phyloP scores from a whole-genome alignment of 2,797 vertebrate genomes.

The Ctenochaetus hawaiiensis region DNA sequence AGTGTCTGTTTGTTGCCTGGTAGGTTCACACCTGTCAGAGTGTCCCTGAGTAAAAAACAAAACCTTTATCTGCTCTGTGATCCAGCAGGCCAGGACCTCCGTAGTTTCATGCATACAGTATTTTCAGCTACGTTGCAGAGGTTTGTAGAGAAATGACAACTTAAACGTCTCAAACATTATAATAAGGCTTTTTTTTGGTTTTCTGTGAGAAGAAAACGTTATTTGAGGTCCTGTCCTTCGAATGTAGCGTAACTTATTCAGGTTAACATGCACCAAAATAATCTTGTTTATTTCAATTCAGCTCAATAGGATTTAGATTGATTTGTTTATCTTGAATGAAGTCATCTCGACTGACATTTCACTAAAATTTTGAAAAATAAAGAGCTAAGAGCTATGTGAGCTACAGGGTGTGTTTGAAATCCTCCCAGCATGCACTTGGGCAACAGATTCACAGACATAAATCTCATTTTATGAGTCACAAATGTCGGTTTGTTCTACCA shows the following conservation, averaged over 20 bases:
- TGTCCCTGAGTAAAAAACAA: slow-evolving; percentile 26
- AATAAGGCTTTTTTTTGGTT: neutral
- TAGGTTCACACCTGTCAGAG: slow-evolving; percentile 24
- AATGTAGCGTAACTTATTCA: neutral
- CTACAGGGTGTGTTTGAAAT: neutral
- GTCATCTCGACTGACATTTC: neutral
- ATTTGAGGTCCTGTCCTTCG: neutral
- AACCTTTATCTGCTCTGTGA: neutral
- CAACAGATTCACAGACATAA: neutral
- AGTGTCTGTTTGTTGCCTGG: slow-evolving; percentile 1
- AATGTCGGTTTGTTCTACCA: neutral
- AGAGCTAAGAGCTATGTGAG: neutral
- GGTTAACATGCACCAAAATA: neutral
- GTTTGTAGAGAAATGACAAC: neutral
- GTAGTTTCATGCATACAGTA: no score
- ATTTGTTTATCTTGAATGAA: neutral
- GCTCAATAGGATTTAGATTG: neutral
- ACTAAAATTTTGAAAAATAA: neutral
- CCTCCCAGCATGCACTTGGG: neutral
- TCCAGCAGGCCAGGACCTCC: no score
- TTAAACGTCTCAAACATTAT: neutral
- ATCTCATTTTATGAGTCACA: neutral
- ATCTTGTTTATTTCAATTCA: neutral
- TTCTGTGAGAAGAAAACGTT: neutral
- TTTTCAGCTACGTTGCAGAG: no score